Evolutionary conservation across 2,797 vertebrate genomes (phyloP).

Genomic region (Alauda arvensis): DNA sequence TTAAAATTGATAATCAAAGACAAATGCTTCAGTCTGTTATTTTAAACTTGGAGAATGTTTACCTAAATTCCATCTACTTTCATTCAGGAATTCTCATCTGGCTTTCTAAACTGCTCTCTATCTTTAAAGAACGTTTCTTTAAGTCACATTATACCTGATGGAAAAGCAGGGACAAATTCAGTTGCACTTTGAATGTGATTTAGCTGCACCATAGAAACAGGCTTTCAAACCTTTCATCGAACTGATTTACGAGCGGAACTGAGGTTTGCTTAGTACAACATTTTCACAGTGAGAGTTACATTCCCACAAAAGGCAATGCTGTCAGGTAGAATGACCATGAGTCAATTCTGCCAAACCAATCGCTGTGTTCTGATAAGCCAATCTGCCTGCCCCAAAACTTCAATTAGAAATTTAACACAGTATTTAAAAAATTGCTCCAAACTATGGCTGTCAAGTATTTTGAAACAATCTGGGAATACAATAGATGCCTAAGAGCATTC

Average conservation of each 20-base stretch:
- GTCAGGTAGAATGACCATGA: conserved; percentile 41
- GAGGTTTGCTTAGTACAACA: conserved; percentile 20
- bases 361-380: neutral
- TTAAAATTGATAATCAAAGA: conserved; percentile 36
- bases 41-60: conserved; percentile 23
- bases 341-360: conserved; percentile 21
- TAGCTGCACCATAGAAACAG: conserved; percentile 51
- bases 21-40: conserved; percentile 8
- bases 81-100: conserved; percentile 10
- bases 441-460: neutral
- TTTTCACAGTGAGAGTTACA: conserved; percentile 49
- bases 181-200: conserved; percentile 42
- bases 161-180: conserved; percentile 52
- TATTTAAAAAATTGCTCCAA: neutral
- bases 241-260: conserved; percentile 51
- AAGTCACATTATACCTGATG: conserved; percentile 21
- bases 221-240: conserved; percentile 39
- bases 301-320: conserved; percentile 33
- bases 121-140: conserved; percentile 10
- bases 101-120: neutral
- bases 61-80: conserved; percentile 21
- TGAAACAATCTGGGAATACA: neutral
- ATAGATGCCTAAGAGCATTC: neutral
- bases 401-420: neutral
- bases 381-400: neutral